A percentile compares a stretch with the other conserved stretches of the same genome.
These are phyloP conservation scores for Apamea anceps DNA, from an alignment of 2,888 invertebrate species.

Conservation along the genomic window DNA sequence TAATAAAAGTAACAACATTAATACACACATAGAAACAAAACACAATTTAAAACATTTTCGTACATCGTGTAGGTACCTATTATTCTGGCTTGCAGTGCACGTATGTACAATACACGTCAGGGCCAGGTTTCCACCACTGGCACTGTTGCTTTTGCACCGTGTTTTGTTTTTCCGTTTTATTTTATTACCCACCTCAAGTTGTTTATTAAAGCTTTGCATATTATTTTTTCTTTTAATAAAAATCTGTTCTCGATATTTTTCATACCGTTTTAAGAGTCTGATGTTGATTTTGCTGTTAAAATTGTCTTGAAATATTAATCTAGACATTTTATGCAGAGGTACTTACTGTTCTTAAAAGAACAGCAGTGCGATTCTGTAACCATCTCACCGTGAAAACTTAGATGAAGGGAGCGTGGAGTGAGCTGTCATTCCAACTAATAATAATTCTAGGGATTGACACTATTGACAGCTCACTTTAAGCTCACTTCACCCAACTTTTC, in stretches of 20 bases:
- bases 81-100: constrained; percentile 67
- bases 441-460: too few species aligned
- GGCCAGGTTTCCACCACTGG: constrained; percentile 68
- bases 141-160: constrained; percentile 55
- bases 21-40: not conserved
- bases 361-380: too few species aligned
- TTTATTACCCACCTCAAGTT: constrained; percentile 66
- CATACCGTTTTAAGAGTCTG: not conserved
- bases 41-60: constrained; percentile 41
- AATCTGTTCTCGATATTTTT: not conserved
- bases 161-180: constrained; percentile 67
- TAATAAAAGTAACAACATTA: not conserved
- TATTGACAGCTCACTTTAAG: too few species aligned
- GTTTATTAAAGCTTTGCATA: constrained; percentile 38
- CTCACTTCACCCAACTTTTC: too few species aligned
- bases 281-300: not conserved
- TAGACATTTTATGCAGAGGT: not conserved
- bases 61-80: constrained; percentile 30
- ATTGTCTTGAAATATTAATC: not conserved
- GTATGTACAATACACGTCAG: constrained; percentile 75
- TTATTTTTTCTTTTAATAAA: not conserved
- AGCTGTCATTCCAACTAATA: too few species aligned
- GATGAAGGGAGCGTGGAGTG: too few species aligned
- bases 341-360: not conserved
- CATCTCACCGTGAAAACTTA: too few species aligned